Base-by-base conservation (phyloP, 2,888 invertebrate genomes). In the Bimastos eiseni region DNA sequence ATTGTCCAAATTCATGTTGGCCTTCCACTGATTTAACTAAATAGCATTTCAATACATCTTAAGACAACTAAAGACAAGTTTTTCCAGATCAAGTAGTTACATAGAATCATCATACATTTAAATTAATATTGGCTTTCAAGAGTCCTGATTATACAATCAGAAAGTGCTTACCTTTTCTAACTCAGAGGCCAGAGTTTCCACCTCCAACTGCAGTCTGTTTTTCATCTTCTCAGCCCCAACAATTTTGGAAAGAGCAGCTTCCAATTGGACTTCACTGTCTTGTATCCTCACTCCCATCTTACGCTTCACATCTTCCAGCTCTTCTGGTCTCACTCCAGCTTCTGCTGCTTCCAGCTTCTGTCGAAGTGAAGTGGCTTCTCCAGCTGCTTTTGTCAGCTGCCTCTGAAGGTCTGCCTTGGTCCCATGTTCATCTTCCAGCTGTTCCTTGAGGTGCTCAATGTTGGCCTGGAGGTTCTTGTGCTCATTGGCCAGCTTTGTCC, bases 191-290 rank as follows among this genome's bases (percentile, higher is more conserved):
- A 91, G 24, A 30, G 90, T 83, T 86, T 91, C 91, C 89, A 91
- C 19, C 41, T 91, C 91, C 55, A 91, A 21, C 88, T 91, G 91
- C 38, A 91, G 90, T 86, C 91, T 83, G 70, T 49, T 89, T 44
- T 90, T 91, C 38, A 90, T 34, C 44, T 91, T 91, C 84, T 91
- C 91, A 34, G 89, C 34, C 11, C 86, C 89, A 30, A 91, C 44
- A 33, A 88, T 36, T 41, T 89, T 91, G 83, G 89, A 38, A 37
- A 91, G 89, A 30, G 91, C 89, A 17, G 89, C 88, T 89, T 91
- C 91, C 55, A 91, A 37, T 55, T 91, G 91, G n/a, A 90, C 90
- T 84, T 91, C 91, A n/a, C 91, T 89, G 84, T 91, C 91, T 83
- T 91, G 91, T 37, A 91, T 91, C 88, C 90, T 90, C 34, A 89